Conservation (phyloP, 2,888 invertebrate genomes). For the Metellina segmentata region DNA sequence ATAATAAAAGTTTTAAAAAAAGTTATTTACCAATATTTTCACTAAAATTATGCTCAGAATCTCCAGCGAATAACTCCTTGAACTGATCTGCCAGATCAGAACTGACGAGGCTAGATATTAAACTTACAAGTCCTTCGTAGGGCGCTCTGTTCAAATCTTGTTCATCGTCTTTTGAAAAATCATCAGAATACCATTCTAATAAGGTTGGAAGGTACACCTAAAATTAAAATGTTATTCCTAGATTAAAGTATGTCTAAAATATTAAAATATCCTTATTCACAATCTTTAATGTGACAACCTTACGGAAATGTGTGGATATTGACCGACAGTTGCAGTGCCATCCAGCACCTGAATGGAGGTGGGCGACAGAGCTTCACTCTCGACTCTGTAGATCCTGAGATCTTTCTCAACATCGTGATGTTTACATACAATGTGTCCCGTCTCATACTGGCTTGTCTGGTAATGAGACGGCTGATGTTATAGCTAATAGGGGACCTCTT, state of each 20-base stretch:
- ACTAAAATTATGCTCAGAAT: constrained; percentile 36
- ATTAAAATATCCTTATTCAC: not conserved
- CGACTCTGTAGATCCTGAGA: too few species aligned
- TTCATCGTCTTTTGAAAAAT: constrained; percentile 65
- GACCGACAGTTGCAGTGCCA: too few species aligned
- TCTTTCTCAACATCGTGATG: too few species aligned
- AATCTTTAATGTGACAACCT: not conserved
- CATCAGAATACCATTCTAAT: constrained; percentile 64
- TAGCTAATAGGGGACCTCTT: too few species aligned
- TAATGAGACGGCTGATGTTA: too few species aligned
- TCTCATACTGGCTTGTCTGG: too few species aligned
- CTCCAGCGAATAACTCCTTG: constrained; percentile 48
- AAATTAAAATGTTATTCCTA: not conserved
- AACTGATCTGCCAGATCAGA: constrained; percentile 34
- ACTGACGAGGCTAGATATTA: constrained; percentile 32
- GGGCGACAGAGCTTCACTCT: too few species aligned
- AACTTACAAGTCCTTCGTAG: constrained; percentile 61
- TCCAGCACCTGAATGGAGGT: too few species aligned
- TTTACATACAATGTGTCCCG: too few species aligned
- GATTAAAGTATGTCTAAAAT: not conserved
- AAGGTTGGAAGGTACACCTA: constrained; percentile 61
- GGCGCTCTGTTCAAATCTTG: constrained; percentile 50
- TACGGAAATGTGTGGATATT: too few species aligned
- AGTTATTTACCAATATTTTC: constrained; percentile 65
- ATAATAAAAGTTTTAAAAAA: not conserved